These are phyloP conservation scores for Poecilia picta DNA, from an alignment of 2,797 vertebrate genomes.

Conservation along the genomic window DNA sequence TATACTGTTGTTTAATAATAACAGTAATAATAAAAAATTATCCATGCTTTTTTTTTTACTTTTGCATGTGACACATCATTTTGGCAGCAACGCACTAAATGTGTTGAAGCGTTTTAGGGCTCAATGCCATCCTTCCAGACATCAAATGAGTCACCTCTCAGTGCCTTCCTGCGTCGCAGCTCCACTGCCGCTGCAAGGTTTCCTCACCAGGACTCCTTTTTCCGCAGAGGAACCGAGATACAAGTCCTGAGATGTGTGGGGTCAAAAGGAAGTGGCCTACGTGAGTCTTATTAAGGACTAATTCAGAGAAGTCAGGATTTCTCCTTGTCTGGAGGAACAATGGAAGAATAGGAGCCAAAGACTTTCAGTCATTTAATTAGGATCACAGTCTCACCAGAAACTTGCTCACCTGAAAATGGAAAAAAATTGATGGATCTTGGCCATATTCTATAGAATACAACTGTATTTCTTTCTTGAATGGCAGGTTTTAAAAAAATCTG, in stretches of 20 bases:
- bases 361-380: slow-evolving; percentile 45
- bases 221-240: slow-evolving; percentile 81
- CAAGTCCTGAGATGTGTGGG: slow-evolving; percentile 68
- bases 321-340: slow-evolving; percentile 73
- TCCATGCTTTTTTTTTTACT: slow-evolving; percentile 33
- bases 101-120: slow-evolving; percentile 76
- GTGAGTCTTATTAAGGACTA: slow-evolving; percentile 72
- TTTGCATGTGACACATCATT: slow-evolving; percentile 31
- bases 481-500: neutral
- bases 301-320: slow-evolving; percentile 57
- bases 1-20: slow-evolving; percentile 1
- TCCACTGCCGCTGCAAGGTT: slow-evolving; percentile 73
- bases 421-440: neutral
- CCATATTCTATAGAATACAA: neutral
- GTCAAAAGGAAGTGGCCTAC: slow-evolving; percentile 79
- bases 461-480: neutral
- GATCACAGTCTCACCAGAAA: slow-evolving; percentile 18
- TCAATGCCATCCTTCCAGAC: slow-evolving; percentile 71
- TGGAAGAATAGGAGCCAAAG: slow-evolving; percentile 66
- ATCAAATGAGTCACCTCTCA: slow-evolving; percentile 76
- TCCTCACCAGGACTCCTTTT: slow-evolving; percentile 85
- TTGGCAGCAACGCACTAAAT: slow-evolving; percentile 75
- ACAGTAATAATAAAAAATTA: neutral
- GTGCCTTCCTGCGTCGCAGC: slow-evolving; percentile 74
- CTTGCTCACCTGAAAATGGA: slow-evolving; percentile 12